Conservation (phyloP, 2,113 vertebrate species). For the Nansenia antarctica region DNA sequence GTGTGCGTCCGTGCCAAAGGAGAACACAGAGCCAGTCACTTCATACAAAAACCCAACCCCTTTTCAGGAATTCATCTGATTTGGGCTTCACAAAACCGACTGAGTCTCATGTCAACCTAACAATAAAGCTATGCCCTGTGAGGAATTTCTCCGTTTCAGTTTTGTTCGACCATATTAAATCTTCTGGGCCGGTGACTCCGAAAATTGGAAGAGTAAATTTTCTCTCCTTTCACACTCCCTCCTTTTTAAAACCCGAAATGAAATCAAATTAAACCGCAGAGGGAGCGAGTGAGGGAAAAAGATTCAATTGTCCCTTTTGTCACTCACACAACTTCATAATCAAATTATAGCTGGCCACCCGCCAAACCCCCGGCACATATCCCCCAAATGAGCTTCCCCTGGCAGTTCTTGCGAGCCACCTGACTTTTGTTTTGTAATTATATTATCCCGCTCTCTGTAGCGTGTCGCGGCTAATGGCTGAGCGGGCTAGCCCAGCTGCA, state of each 20-base stretch:
- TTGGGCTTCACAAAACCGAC: slow-evolving; percentile 54
- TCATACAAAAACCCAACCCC: slow-evolving; percentile 25
- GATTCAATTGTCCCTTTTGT: slow-evolving; percentile 76
- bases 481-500: slow-evolving; percentile 73
- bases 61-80: slow-evolving; percentile 45
- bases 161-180: slow-evolving; percentile 54
- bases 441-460: slow-evolving; percentile 73
- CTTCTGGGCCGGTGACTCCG: slow-evolving; percentile 57
- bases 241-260: slow-evolving; percentile 52
- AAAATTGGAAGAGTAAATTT: slow-evolving; percentile 75
- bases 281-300: slow-evolving; percentile 68
- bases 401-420: slow-evolving; percentile 66
- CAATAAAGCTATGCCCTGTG: slow-evolving; percentile 42
- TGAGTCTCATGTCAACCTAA: slow-evolving; percentile 31
- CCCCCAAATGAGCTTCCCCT: slow-evolving; percentile 57
- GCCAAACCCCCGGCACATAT: slow-evolving; percentile 56
- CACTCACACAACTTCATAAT: slow-evolving; percentile 75
- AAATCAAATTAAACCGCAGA: slow-evolving; percentile 70
- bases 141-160: slow-evolving; percentile 43
- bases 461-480: slow-evolving; percentile 70
- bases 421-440: slow-evolving; percentile 80
- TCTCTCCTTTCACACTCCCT: slow-evolving; percentile 60
- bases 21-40: slow-evolving; percentile 55
- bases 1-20: slow-evolving; percentile 61
- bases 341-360: slow-evolving; percentile 75